Conservation (phyloP, 2,113 vertebrate genomes). For the Dasyurus viverrinus region DNA sequence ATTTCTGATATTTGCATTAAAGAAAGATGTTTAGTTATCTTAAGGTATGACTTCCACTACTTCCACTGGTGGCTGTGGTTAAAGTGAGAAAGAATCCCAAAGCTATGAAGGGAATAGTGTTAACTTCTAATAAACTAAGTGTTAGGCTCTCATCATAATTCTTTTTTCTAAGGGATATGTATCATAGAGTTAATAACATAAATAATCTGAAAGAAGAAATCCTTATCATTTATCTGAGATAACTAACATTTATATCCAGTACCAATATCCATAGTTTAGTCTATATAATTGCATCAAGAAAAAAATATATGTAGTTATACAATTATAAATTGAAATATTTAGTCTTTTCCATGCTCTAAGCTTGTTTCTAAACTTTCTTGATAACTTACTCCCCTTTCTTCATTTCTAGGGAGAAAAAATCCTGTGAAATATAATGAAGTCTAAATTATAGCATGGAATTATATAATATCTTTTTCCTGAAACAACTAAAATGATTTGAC, state of each 20-base stretch:
- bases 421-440: neutral
- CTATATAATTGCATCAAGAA: constrained; percentile 18
- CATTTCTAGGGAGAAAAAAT: constrained; percentile 28
- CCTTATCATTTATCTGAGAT: neutral
- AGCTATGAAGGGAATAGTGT: neutral
- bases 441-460: constrained; percentile 35
- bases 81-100: neutral
- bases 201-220: neutral
- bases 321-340: constrained; percentile 35
- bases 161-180: neutral
- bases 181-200: neutral
- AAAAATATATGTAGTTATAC: neutral
- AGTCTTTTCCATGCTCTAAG: neutral
- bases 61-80: neutral
- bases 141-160: neutral
- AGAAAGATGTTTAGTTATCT: neutral
- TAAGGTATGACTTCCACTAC: neutral
- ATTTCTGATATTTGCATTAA: neutral
- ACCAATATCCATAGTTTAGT: neutral
- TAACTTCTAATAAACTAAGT: neutral
- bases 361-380: constrained; percentile 25
- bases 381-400: constrained; percentile 37
- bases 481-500: constrained; percentile 21
- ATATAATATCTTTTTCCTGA: constrained; percentile 41
- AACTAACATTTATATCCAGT: neutral